phyloP scores from a whole-genome alignment of 2,888 invertebrate genomes.

The Agriopis marginaria region DNA sequence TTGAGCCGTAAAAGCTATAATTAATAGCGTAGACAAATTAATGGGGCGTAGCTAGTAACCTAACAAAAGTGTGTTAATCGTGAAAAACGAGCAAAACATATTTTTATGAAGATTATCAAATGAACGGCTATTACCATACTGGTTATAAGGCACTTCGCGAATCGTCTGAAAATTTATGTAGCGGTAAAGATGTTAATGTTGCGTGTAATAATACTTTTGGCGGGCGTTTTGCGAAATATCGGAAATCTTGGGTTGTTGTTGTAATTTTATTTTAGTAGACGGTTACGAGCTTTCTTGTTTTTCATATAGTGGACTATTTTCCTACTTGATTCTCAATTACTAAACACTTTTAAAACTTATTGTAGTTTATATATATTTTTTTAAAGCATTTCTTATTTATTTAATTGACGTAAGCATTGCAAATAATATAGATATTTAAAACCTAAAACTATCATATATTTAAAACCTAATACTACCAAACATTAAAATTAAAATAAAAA shows the following conservation, averaged over 20 bases:
- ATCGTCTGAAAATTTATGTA: conserved; percentile 69
- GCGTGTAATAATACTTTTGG: conserved; percentile 60
- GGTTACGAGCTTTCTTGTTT: conserved; percentile 11
- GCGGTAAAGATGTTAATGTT: conserved; percentile 73
- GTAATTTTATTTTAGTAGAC: conserved; percentile 8
- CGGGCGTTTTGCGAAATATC: conserved; percentile 36
- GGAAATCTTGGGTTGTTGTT: conserved; percentile 27
- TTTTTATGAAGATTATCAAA: neutral
- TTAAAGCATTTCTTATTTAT: too few species aligned
- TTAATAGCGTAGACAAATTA: too few species aligned
- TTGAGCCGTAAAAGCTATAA: too few species aligned
- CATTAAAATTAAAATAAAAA: too few species aligned
- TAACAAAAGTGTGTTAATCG: too few species aligned
- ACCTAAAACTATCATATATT: too few species aligned
- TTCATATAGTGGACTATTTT: neutral
- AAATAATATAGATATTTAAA: too few species aligned
- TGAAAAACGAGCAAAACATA: neutral
- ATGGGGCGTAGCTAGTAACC: too few species aligned
- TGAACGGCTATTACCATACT: conserved; percentile 27
- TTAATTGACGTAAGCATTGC: too few species aligned
- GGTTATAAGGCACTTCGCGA: conserved; percentile 55
- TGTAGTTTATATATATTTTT: too few species aligned
- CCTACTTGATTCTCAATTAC: neutral
- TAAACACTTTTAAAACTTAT: too few species aligned
- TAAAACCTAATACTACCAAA: too few species aligned